Conservation (phyloP, 2,888 invertebrate species). For the Branchipolynoe longqiensis region DNA sequence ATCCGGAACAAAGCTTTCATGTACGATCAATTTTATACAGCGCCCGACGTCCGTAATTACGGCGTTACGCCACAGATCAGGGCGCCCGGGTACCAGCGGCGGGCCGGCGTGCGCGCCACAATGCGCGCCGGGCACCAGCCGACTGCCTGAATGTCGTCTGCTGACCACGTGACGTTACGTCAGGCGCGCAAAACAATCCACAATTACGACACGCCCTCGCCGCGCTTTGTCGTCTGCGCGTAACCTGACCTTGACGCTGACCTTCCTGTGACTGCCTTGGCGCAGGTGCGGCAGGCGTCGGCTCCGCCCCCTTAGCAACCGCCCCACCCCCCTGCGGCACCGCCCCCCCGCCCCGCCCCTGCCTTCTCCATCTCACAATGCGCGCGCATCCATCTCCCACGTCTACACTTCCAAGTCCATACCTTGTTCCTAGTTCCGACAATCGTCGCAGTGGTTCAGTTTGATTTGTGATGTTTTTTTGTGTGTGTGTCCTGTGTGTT, state of each 20-base stretch:
- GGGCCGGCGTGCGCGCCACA: slow-evolving; percentile 27
- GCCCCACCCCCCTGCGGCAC: background rate
- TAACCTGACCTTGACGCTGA: slow-evolving; percentile 32
- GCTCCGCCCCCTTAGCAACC: background rate
- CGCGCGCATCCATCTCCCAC: background rate
- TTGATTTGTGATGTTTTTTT: too few species aligned
- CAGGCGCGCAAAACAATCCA: slow-evolving; percentile 12
- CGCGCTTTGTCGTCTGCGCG: slow-evolving; percentile 12
- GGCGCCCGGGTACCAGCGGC: background rate
- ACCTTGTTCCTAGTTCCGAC: too few species aligned
- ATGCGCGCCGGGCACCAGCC: background rate
- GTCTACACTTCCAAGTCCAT: too few species aligned
- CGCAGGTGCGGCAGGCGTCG: slow-evolving; percentile 36
- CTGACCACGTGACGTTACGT: slow-evolving; percentile 15
- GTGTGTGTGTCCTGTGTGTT: too few species aligned
- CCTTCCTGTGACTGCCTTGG: background rate
- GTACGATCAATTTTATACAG: slow-evolving; percentile 36
- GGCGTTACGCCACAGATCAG: slow-evolving; percentile 31
- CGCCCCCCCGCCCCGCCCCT: background rate
- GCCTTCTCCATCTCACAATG: too few species aligned
- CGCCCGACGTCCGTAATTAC: slow-evolving; percentile 27
- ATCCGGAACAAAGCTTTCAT: slow-evolving; percentile 26
- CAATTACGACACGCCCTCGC: background rate
- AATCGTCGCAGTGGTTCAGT: too few species aligned
- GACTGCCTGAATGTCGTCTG: background rate